phyloP scores from a whole-genome alignment of 2,888 invertebrate genomes.

The Acanthoscelides obtectus region DNA sequence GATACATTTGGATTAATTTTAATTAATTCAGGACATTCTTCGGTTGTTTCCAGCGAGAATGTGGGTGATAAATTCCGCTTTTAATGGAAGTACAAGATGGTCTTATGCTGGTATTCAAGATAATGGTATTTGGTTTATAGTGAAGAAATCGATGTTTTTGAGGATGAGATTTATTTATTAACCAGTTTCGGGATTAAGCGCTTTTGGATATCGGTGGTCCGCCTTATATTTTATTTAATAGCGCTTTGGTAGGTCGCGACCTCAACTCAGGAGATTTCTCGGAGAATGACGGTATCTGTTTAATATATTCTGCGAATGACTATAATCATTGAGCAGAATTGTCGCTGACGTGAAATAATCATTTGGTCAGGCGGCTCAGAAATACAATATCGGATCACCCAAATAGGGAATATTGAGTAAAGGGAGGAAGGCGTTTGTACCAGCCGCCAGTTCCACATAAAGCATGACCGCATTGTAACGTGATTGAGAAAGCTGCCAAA shows the following conservation, averaged over 20 bases:
- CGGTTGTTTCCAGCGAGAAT: constrained; percentile 3
- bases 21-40: constrained; percentile 27
- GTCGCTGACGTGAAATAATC: neutral
- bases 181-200: neutral
- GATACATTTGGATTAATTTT: constrained; percentile 34
- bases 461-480: no score
- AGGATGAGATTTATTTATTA: neutral
- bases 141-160: neutral
- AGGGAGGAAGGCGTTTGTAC: no score
- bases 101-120: constrained; percentile 7
- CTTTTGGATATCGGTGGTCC: neutral
- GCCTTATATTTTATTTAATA: neutral
- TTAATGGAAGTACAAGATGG: constrained; percentile 14
- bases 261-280: neutral
- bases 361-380: no score
- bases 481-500: no score
- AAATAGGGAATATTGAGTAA: no score
- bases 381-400: no score
- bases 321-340: neutral
- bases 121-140: constrained; percentile 4
- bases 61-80: neutral
- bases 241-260: neutral
- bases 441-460: no score
- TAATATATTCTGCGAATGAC: neutral
- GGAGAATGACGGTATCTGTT: neutral